Evolutionary conservation across 2,113 vertebrate genomes (phyloP).

Genomic region (Muscicapa adusta): DNA sequence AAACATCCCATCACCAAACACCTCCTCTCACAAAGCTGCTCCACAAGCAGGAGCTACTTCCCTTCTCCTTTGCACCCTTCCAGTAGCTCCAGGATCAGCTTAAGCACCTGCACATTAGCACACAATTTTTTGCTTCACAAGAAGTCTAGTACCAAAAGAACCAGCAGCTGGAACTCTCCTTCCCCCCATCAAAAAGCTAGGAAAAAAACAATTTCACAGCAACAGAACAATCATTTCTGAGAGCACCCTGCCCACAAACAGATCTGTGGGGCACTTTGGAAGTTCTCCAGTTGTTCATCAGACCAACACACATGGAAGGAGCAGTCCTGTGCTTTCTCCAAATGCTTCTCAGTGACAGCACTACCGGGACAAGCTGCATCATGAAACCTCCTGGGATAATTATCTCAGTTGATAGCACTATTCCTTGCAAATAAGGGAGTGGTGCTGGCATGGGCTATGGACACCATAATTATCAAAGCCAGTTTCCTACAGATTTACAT

Average conservation of each 20-base stretch:
- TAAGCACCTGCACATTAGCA: not conserved
- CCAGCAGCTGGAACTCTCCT: not conserved
- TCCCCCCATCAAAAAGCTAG: not conserved
- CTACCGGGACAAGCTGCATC: not conserved
- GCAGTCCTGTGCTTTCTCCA: not conserved
- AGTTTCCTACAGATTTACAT: conserved; percentile 56
- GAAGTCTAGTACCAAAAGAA: not conserved
- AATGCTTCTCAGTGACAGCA: not conserved
- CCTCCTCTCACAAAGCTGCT: not conserved
- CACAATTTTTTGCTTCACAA: not conserved
- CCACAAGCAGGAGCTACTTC: not conserved
- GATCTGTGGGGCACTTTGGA: not conserved
- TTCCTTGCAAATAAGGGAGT: conserved; percentile 62
- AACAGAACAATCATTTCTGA: not conserved
- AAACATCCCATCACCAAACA: not conserved
- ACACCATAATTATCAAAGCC: conserved; percentile 14
- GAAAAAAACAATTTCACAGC: not conserved
- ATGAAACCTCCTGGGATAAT: not conserved
- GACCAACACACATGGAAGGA: rapidly evolving
- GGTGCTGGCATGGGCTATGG: conserved; percentile 13
- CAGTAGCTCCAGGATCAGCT: not conserved
- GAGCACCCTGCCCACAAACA: not conserved
- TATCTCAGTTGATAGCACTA: not conserved
- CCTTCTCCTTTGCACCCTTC: not conserved
- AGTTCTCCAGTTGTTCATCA: not conserved